A percentile compares a stretch with the other conserved stretches of the same genome.
Conservation (phyloP, 2,113 vertebrate genomes). For the Reinhardtius hippoglossoides region DNA sequence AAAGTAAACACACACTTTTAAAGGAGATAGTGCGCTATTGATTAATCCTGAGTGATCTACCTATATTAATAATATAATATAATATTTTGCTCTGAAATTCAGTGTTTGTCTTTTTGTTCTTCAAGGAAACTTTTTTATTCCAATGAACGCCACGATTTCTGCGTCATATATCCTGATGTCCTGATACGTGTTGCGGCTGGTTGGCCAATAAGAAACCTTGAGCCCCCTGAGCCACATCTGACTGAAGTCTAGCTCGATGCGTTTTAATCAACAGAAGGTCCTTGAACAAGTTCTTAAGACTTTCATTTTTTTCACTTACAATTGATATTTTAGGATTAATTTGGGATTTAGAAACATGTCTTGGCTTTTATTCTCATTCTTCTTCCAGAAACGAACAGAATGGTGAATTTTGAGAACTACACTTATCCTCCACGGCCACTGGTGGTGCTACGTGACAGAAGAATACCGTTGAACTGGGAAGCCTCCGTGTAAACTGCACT, state of each 20-base stretch:
- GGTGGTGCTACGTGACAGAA: too few species aligned
- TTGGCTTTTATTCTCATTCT: neutral
- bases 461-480: neutral
- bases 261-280: neutral
- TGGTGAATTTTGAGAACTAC: neutral
- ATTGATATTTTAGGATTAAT: neutral
- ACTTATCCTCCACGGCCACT: neutral
- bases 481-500: neutral
- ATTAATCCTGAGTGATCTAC: neutral
- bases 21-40: too few species aligned
- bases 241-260: conserved; percentile 1
- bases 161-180: neutral
- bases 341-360: neutral
- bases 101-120: neutral
- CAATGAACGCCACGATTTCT: too few species aligned
- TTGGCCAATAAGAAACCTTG: neutral
- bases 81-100: neutral
- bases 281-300: neutral
- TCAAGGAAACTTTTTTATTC: too few species aligned
- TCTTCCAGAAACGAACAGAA: neutral
- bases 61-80: too few species aligned
- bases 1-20: too few species aligned
- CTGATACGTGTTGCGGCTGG: neutral
- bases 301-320: neutral
- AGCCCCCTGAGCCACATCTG: neutral